Conservation (phyloP, 30 jellyfish, hydroid and myxozoan species). For the Calvadosia cruxmelitensis region DNA sequence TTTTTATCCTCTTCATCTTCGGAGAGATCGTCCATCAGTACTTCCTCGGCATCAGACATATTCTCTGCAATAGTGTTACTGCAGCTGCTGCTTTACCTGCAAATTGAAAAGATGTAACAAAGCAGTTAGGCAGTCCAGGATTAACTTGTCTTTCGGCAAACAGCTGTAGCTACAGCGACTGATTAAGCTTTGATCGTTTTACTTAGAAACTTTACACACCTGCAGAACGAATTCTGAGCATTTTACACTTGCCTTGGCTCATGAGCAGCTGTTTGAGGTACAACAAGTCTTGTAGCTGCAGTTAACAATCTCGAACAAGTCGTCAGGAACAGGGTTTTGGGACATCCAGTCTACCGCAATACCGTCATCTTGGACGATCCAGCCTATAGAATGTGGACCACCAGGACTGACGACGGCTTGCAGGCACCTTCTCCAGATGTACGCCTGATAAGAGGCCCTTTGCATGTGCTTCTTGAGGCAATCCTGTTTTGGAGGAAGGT, state of each 20-base stretch:
- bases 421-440: conserved; percentile 10
- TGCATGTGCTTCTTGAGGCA: background rate
- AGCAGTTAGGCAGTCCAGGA: too few relatives aligned
- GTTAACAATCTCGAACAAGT: conserved; percentile 7
- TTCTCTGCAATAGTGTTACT: too few relatives aligned
- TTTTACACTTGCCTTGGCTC: conserved; percentile 6
- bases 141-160: too few relatives aligned
- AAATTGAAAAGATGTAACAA: too few relatives aligned
- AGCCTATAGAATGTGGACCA: conserved; percentile 8
- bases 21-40: too few relatives aligned
- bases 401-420: background rate
- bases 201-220: too few relatives aligned
- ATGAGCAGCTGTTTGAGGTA: conserved; percentile 17
- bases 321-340: conserved; percentile 17
- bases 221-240: conserved; percentile 33
- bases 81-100: too few relatives aligned
- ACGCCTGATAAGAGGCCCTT: conserved; percentile 13
- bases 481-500: conserved; percentile 14
- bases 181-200: too few relatives aligned
- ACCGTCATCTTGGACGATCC: conserved; percentile 10
- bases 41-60: too few relatives aligned
- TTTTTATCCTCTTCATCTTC: too few relatives aligned
- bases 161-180: too few relatives aligned
- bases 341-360: conserved; percentile 15
- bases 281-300: conserved; percentile 27